Conservation (phyloP, 2,113 vertebrate species). For the Tyto alba region DNA sequence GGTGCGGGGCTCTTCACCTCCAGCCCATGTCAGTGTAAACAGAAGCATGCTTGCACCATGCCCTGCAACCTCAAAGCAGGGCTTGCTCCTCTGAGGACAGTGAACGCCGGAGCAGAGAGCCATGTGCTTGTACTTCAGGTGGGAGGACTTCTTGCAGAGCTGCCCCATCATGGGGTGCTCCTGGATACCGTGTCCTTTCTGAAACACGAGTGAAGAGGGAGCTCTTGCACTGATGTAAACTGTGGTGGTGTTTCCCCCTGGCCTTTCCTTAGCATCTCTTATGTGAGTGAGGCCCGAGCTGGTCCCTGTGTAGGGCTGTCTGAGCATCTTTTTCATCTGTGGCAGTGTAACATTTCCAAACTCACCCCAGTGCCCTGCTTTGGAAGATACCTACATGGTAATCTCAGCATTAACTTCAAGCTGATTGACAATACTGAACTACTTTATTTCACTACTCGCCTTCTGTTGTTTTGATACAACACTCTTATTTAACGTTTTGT, state of each 20-base stretch:
- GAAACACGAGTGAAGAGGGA: background rate
- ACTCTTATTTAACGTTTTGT: background rate
- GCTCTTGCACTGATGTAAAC: background rate
- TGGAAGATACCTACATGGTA: background rate
- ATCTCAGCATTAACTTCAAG: background rate
- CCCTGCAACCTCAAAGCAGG: background rate
- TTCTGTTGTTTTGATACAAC: background rate
- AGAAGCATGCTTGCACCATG: background rate
- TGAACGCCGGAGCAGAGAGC: rapidly evolving
- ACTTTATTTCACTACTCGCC: background rate
- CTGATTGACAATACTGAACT: background rate
- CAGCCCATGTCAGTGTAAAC: background rate
- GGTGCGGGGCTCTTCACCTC: background rate
- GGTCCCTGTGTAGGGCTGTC: background rate
- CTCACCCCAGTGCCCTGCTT: background rate
- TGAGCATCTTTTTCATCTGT: background rate
- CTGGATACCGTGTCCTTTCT: background rate
- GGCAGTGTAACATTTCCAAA: background rate
- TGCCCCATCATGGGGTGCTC: background rate
- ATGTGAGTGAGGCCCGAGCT: background rate
- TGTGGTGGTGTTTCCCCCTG: background rate
- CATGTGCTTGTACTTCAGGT: background rate
- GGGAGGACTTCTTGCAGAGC: background rate
- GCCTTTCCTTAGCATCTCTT: no score
- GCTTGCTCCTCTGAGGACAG: background rate